Evolutionary conservation across 2,888 invertebrate species (phyloP), one percentile per base, ranked within the genome.

Genomic region (Microplitis deprimator): DNA sequence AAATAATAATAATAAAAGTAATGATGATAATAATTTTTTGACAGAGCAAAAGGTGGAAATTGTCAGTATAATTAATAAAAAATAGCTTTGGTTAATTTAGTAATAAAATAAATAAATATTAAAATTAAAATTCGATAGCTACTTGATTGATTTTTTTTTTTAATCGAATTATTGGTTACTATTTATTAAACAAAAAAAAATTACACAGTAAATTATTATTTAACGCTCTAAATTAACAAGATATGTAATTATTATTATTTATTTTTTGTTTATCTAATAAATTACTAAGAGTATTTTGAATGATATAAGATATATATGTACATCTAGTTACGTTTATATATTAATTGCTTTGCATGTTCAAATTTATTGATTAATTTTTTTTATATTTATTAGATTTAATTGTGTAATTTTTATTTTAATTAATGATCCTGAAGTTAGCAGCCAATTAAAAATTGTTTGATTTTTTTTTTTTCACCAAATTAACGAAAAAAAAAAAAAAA

Each of bases 81-180:
- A 50, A 50, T 50, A 50, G 50, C 50, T 50, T 50, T 50, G 50
- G 50, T 50, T 50, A 50, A 50, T 50, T 50, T 50, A 50, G 13
- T 50, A 13, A 50, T 13, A 50, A 50, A 50, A 50, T 13, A 8
- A 50, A 50, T 50, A 50, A 50, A 50, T 50, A 10, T 29, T 29
- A 50, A 50, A 13, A 50, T 50, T 50, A 6, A 50, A 50, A 50
- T 50, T 10, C 70, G 65, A 70, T 60, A 76, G 70, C 65, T 68
- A 70, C 72, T 5, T 64, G 20, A 50, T 61, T 71, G 20, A 67
- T 29, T 29, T 17, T 62, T 29, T 17, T 62, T 68, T 69, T 39
- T 39, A 60, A 40, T 7, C 38, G 41, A 8, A 41, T 29, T 29
- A 68, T 50, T 50, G 8, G 13, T 50, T 50, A 50, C 4, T 50